These are phyloP conservation scores for Brienomyrus longianalis DNA, from an alignment of 2,113 vertebrate genomes.

Conservation along the genomic window DNA sequence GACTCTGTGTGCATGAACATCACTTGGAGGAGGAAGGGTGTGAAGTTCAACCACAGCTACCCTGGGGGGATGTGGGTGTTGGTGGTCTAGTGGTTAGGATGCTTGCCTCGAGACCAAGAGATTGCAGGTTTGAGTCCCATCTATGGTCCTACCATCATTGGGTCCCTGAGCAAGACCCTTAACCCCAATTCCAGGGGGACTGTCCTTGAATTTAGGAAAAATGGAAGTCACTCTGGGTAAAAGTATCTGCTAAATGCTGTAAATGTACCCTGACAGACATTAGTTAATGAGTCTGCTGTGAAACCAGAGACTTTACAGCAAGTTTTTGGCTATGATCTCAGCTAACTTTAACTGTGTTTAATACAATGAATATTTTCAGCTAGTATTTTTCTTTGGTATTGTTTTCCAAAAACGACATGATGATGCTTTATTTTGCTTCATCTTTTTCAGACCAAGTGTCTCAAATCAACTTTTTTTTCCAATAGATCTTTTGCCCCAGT, in stretches of 20 bases:
- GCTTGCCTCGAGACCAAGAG: no score
- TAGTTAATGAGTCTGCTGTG: neutral
- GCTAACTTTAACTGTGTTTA: constrained; percentile 57
- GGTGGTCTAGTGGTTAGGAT: no score
- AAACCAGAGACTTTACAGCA: constrained; percentile 24
- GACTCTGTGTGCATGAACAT: neutral
- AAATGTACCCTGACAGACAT: neutral
- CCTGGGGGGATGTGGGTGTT: no score
- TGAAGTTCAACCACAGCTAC: neutral
- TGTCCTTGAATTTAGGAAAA: no score
- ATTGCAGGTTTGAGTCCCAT: no score
- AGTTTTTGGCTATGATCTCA: constrained; percentile 51
- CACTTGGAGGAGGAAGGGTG: neutral
- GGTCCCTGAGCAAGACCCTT: no score
- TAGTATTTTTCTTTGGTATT: neutral
- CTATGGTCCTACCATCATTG: no score
- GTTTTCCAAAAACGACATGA: constrained; percentile 52
- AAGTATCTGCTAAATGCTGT: no score
- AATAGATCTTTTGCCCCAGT: constrained; percentile 35
- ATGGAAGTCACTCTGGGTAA: no score
- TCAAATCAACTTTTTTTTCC: constrained; percentile 48
- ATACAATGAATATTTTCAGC: constrained; percentile 59
- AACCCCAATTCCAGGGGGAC: no score
- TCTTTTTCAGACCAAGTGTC: constrained; percentile 56
- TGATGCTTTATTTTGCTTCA: constrained; percentile 53